Conservation (phyloP, 35 echinoderm and acorn worm species). For the Eucidaris tribuloides region DNA sequence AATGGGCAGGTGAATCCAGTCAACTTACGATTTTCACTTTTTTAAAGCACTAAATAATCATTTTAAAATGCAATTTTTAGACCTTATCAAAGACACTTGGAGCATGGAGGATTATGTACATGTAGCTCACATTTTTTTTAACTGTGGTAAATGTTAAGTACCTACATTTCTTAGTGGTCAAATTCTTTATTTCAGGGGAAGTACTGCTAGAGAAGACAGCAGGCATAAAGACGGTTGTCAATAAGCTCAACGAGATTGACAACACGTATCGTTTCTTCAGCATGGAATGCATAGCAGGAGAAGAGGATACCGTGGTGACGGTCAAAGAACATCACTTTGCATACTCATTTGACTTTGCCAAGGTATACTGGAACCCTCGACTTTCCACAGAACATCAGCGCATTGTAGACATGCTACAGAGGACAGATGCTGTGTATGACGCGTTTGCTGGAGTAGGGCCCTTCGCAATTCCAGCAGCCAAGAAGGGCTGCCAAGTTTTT, state of each 20-base stretch:
- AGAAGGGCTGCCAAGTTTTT: conserved; percentile 60
- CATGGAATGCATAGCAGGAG: conserved; percentile 92
- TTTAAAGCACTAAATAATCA: no score
- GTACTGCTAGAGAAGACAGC: conserved; percentile 85
- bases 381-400: conserved; percentile 83
- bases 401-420: conserved; percentile 26
- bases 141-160: no score
- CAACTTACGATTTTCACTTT: no score
- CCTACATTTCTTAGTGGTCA: no score
- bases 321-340: conserved; percentile 62
- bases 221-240: conserved; percentile 84
- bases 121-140: no score
- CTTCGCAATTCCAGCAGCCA: conserved; percentile 90
- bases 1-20: no score
- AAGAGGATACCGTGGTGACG: conserved; percentile 61
- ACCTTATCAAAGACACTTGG: no score
- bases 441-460: conserved; percentile 95
- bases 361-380: conserved; percentile 98
- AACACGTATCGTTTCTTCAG: conserved; percentile 92
- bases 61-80: no score
- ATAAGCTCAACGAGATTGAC: conserved; percentile 83
- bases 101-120: no score
- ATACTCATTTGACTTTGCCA: conserved; percentile 95
- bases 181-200: conserved; percentile 39
- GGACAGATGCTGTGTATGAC: conserved; percentile 67